A percentile compares a stretch with the other conserved stretches of the same genome.
Evolutionary conservation across 2,113 vertebrate genomes (phyloP).

Genomic region (Pteronura brasiliensis): DNA sequence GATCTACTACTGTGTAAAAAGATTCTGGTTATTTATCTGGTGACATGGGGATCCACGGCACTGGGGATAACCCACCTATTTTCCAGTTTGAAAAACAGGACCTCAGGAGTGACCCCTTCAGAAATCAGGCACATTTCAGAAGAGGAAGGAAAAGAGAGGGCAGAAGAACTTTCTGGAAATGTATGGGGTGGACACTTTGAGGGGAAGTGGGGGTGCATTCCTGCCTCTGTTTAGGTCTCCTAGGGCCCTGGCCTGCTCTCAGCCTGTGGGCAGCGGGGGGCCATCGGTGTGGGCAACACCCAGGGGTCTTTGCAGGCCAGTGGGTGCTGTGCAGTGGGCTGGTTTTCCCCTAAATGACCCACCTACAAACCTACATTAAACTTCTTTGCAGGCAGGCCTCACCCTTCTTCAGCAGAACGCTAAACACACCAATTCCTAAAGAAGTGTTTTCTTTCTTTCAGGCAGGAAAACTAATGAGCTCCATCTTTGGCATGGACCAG

Average conservation of each 20-base stretch:
- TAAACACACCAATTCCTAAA: conserved; percentile 22
- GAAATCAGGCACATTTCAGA: neutral
- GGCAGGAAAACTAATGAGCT: conserved; percentile 31
- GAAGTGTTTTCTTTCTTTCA: conserved; percentile 53
- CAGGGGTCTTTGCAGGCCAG: neutral
- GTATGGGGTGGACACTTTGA: neutral
- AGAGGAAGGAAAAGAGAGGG: neutral
- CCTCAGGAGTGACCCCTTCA: neutral
- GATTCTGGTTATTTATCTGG: neutral
- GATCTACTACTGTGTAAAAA: neutral
- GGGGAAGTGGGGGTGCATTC: neutral
- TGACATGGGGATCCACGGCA: neutral
- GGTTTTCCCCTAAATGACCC: neutral
- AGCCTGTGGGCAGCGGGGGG: neutral
- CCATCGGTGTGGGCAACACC: neutral
- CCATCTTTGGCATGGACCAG: conserved; percentile 44
- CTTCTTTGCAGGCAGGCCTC: neutral
- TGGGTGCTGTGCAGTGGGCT: neutral
- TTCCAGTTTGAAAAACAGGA: neutral
- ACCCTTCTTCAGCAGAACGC: neutral
- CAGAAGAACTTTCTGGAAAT: conserved; percentile 37
- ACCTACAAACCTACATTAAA: conserved; percentile 36
- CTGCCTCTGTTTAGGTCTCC: neutral
- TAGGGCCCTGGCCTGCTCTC: neutral
- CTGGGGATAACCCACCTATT: neutral